These are phyloP conservation scores for Venusia cambrica DNA, from an alignment of 2,888 invertebrate species.

Conservation along the genomic window DNA sequence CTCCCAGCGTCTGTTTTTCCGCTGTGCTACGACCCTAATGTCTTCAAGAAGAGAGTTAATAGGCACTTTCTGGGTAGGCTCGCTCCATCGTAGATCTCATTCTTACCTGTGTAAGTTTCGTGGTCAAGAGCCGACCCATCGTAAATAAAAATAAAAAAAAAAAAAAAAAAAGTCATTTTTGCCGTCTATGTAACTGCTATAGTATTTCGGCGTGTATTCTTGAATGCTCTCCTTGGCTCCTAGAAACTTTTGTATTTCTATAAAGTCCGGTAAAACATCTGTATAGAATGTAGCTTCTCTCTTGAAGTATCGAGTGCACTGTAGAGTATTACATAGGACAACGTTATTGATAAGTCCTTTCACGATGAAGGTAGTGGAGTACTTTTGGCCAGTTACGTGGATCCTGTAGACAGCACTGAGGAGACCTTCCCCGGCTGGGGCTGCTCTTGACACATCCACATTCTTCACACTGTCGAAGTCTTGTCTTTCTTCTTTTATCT, in stretches of 20 bases:
- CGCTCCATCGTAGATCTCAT: too few species aligned
- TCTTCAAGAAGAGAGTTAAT: too few species aligned
- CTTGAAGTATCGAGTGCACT: slow-evolving; percentile 37
- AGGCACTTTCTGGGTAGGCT: too few species aligned
- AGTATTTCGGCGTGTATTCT: slow-evolving; percentile 42
- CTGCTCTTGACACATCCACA: slow-evolving; percentile 41
- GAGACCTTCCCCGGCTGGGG: slow-evolving; percentile 49
- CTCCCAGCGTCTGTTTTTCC: too few species aligned
- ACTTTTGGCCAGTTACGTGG: slow-evolving; percentile 32
- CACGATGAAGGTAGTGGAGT: slow-evolving; percentile 41
- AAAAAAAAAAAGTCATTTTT: slow-evolving; percentile 49
- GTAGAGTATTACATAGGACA: slow-evolving; percentile 38
- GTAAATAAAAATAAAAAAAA: too few species aligned
- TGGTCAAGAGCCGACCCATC: too few species aligned
- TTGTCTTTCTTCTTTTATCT: slow-evolving; percentile 42
- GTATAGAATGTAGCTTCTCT: slow-evolving; percentile 47
- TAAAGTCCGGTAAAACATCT: slow-evolving; percentile 40
- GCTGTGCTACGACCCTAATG: too few species aligned
- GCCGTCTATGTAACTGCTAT: slow-evolving; percentile 42
- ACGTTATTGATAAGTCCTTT: slow-evolving; percentile 44
- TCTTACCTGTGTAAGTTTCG: too few species aligned
- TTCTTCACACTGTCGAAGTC: slow-evolving; percentile 38
- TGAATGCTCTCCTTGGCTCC: slow-evolving; percentile 47
- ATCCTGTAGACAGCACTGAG: slow-evolving; percentile 52
- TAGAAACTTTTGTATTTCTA: slow-evolving; percentile 38